A percentile compares a stretch with the other conserved stretches of the same genome.
Evolutionary conservation across 1,140 invertebrate genomes (phyloP).

Genomic region (Lineus longissimus): DNA sequence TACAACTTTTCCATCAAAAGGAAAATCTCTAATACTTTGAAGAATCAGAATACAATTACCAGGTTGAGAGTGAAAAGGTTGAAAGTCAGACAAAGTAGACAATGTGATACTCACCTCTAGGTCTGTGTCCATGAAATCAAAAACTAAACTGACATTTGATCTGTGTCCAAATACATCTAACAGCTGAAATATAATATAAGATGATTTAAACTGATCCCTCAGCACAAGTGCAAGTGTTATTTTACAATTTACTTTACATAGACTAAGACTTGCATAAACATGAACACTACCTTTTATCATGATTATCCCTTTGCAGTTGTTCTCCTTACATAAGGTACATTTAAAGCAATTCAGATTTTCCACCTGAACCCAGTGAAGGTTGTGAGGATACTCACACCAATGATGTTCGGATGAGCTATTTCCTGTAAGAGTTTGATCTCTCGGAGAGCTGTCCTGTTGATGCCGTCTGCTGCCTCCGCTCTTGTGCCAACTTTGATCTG

Average conservation of each 20-base stretch:
- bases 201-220: conserved; percentile 7
- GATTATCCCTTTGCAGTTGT: no score
- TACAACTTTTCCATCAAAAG: no score
- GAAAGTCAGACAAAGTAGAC: no score
- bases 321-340: not conserved
- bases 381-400: conserved; percentile 73
- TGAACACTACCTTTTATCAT: conserved; percentile 6
- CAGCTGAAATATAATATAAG: conserved; percentile 50
- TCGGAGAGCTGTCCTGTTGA: conserved; percentile 93
- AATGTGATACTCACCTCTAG: no score
- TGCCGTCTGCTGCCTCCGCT: conserved; percentile 93
- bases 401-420: conserved; percentile 90
- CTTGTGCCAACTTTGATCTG: conserved; percentile 94
- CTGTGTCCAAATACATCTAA: conserved; percentile 95
- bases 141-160: conserved; percentile 98
- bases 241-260: not conserved
- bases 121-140: conserved; percentile 99
- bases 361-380: not conserved
- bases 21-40: no score
- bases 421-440: conserved; percentile 99
- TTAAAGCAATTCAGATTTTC: not conserved
- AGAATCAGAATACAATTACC: no score
- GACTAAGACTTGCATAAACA: not conserved
- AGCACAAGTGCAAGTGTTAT: no score
- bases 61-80: no score